Evolutionary conservation across 2,113 vertebrate species (phyloP).

Genomic region (Bubo bubo): DNA sequence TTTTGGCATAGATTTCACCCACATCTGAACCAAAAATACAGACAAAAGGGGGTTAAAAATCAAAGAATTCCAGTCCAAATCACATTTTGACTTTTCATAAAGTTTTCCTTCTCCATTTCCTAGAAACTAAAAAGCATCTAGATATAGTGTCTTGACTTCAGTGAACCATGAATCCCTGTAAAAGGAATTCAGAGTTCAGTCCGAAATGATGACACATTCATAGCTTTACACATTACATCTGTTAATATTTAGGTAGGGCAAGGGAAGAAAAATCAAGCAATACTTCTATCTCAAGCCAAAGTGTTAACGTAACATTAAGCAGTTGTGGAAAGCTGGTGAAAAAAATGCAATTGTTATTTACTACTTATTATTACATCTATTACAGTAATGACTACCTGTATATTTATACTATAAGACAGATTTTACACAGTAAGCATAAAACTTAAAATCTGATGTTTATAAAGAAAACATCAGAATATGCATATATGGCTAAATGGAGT

Average conservation of each 20-base stretch:
- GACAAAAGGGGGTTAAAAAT: neutral
- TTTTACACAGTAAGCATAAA: neutral
- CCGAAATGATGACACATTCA: neutral
- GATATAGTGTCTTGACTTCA: neutral
- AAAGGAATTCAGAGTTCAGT: neutral
- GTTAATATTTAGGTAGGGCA: neutral
- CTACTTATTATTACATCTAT: neutral
- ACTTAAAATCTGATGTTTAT: neutral
- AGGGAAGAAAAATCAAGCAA: neutral
- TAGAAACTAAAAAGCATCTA: neutral
- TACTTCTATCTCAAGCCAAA: neutral
- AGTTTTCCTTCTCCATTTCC: neutral
- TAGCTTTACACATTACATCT: neutral
- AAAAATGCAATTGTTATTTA: neutral
- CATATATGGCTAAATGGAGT: neutral
- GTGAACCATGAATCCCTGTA: neutral
- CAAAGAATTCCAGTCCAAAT: neutral
- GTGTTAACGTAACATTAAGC: neutral
- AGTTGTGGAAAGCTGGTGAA: neutral
- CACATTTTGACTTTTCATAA: neutral
- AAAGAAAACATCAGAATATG: neutral
- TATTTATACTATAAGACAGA: neutral
- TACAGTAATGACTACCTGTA: neutral
- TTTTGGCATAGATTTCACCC: slow-evolving; percentile 15
- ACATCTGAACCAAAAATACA: neutral